These are phyloP conservation scores for Aricia agestis DNA, from an alignment of 1,140 invertebrate species.

Conservation along the genomic window DNA sequence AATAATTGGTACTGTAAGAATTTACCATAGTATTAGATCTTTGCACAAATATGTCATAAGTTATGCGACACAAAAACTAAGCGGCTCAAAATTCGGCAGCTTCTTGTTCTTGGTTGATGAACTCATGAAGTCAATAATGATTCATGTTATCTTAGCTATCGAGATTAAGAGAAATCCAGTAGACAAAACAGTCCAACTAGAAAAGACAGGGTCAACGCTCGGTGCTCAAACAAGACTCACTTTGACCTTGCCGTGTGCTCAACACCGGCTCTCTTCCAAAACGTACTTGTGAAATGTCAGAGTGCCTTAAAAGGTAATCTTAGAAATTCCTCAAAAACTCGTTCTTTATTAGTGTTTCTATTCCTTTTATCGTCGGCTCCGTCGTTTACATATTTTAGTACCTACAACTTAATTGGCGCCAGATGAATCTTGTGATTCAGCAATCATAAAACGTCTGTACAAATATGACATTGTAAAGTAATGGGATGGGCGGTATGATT, in stretches of 20 bases:
- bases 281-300: slow-evolving; percentile 2
- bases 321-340: slow-evolving; percentile 5
- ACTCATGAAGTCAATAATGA: not conserved
- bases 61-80: too few relatives aligned
- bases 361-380: slow-evolving; percentile 3
- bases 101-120: not conserved
- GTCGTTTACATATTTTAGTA: not conserved
- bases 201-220: slow-evolving; percentile 5
- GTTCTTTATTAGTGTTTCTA: slow-evolving; percentile 14
- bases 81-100: too few relatives aligned
- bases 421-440: slow-evolving; percentile 7
- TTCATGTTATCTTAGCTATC: not conserved
- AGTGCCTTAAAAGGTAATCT: slow-evolving; percentile 12
- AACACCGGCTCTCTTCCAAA: not conserved
- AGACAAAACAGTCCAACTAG: not conserved
- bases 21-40: too few relatives aligned
- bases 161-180: slow-evolving; percentile 2
- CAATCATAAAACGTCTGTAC: slow-evolving; percentile 4
- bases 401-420: slow-evolving; percentile 9
- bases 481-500: not conserved
- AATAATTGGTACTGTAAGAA: too few relatives aligned
- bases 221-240: not conserved
- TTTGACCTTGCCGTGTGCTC: not conserved
- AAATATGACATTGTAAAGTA: not conserved
- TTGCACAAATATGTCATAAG: too few relatives aligned